phyloP scores from a whole-genome alignment of 37 sponge, comb jelly and placozoan species.

The Oopsacas minuta region DNA sequence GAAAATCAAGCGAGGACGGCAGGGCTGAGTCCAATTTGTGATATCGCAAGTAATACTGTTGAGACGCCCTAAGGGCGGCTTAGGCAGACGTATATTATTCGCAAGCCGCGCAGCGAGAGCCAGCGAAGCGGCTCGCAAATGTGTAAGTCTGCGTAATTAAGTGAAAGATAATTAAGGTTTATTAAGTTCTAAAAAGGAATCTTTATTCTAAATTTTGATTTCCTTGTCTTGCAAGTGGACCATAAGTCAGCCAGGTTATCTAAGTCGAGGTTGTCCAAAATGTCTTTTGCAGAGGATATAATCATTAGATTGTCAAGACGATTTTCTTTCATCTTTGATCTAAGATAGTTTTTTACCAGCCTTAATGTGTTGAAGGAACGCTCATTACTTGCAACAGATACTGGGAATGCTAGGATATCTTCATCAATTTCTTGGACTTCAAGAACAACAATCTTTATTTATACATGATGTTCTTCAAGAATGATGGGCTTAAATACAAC shows the following conservation, averaged over 20 bases:
- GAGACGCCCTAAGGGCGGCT: no score
- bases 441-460: not conserved
- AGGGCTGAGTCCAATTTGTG: not conserved
- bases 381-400: not conserved
- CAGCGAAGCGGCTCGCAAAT: no score
- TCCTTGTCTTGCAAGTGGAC: not conserved
- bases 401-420: not conserved
- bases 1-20: not conserved
- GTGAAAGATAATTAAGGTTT: not conserved
- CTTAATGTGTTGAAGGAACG: not conserved
- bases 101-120: no score
- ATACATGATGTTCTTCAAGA: not conserved
- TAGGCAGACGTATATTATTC: no score
- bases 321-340: not conserved
- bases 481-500: not conserved
- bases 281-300: not conserved
- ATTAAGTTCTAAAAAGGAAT: not conserved
- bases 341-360: not conserved
- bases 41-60: not conserved
- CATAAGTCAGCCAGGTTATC: not conserved
- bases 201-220: not conserved
- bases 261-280: not conserved
- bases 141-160: not conserved
- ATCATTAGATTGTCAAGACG: not conserved
- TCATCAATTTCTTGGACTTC: not conserved